Evolutionary conservation across 2,113 vertebrate species (phyloP).

Genomic region (Nothobranchius furzeri): DNA sequence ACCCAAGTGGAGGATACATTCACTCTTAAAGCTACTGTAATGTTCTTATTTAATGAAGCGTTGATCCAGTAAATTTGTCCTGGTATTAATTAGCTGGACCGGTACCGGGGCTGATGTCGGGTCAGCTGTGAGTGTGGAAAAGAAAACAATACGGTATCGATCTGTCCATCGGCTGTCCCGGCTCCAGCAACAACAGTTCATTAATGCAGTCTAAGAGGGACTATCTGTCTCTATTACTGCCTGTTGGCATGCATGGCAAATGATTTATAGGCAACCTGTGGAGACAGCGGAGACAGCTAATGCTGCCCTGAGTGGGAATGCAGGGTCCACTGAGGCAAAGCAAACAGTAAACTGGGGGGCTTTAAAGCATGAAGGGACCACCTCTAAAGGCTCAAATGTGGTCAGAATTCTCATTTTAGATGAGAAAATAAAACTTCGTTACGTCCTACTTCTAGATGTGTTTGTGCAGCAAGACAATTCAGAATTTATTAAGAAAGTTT

Average conservation of each 20-base stretch:
- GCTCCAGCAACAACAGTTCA: conserved; percentile 66
- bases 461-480: neutral
- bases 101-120: neutral
- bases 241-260: conserved; percentile 43
- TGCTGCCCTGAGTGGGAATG: conserved; percentile 32
- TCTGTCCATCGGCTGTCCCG: conserved; percentile 32
- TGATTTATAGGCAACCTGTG: conserved; percentile 66
- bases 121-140: conserved; percentile 16
- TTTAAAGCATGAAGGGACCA: conserved; percentile 11
- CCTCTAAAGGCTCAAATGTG: neutral
- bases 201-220: conserved; percentile 60
- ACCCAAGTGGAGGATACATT: conserved; percentile 14
- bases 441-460: neutral
- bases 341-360: conserved; percentile 10
- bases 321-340: conserved; percentile 20
- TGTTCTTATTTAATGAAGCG: conserved; percentile 26
- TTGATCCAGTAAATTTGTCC: conserved; percentile 13
- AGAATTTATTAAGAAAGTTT: no score
- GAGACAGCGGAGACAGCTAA: conserved; percentile 34
- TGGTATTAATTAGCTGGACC: conserved; percentile 34
- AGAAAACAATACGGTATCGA: conserved; percentile 58
- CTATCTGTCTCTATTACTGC: conserved; percentile 68
- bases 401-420: neutral
- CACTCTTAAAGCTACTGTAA: conserved; percentile 2
- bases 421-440: no score